These are phyloP conservation scores for Centruroides sculpturatus DNA, from an alignment of 1,140 invertebrate species.

Conservation along the genomic window DNA sequence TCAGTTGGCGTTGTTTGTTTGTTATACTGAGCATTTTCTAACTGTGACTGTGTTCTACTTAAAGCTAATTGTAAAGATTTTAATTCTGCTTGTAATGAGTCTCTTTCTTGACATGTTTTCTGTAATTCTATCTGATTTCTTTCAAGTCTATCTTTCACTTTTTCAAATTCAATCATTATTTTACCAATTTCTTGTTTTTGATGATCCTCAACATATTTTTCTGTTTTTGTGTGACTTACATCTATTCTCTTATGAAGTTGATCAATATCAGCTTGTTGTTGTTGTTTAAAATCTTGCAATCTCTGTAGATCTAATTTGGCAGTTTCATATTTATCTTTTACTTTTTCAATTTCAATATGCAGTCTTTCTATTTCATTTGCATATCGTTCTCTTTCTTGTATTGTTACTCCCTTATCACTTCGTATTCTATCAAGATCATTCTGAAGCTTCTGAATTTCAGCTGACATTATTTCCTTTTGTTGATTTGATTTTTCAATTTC, in stretches of 20 bases:
- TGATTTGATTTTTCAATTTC: slow-evolving; percentile 58
- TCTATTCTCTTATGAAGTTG: no score
- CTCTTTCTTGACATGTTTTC: slow-evolving; percentile 42
- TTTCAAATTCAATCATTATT: slow-evolving; percentile 69
- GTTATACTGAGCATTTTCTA: neutral
- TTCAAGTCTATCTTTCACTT: slow-evolving; percentile 65
- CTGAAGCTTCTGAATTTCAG: slow-evolving; percentile 8
- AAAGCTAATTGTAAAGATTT: slow-evolving; percentile 10
- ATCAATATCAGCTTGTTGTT: slow-evolving; percentile 16
- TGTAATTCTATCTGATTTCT: slow-evolving; percentile 62
- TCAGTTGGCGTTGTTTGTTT: neutral
- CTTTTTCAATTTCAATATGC: slow-evolving; percentile 49
- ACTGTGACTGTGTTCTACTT: neutral
- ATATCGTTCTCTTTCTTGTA: slow-evolving; percentile 23
- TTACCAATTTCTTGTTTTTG: slow-evolving; percentile 63
- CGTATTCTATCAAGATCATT: slow-evolving; percentile 13
- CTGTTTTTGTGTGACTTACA: slow-evolving; percentile 46
- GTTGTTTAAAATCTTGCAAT: slow-evolving; percentile 15
- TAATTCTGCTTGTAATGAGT: slow-evolving; percentile 22
- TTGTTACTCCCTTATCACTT: slow-evolving; percentile 13
- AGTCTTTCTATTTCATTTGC: slow-evolving; percentile 30
- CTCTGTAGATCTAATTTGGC: slow-evolving; percentile 15
- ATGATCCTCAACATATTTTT: slow-evolving; percentile 60
- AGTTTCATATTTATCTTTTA: slow-evolving; percentile 30
- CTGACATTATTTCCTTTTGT: slow-evolving; percentile 29